phyloP scores from a whole-genome alignment of 2,888 invertebrate species.

The Gortyna flavago region DNA sequence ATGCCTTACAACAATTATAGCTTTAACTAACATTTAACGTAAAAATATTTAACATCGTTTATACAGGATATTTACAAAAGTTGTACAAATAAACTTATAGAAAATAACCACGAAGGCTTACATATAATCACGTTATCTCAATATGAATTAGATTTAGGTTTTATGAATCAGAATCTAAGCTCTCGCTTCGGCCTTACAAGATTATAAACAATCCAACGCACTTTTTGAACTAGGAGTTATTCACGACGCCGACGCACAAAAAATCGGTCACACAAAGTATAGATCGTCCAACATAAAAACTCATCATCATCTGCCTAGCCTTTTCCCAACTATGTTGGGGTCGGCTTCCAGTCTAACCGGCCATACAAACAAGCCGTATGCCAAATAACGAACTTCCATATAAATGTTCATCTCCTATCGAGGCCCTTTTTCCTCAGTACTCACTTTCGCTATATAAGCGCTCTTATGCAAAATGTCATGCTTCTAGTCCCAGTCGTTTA shows the following conservation, averaged over 20 bases:
- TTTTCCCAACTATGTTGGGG: no score
- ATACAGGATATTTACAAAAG: conserved; percentile 67
- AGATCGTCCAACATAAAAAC: no score
- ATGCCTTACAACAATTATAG: conserved; percentile 66
- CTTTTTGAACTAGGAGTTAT: not conserved
- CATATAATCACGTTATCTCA: conserved; percentile 50
- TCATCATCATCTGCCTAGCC: no score
- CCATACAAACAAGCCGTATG: not conserved
- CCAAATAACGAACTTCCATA: not conserved
- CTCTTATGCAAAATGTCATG: no score
- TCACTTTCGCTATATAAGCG: no score
- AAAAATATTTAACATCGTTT: conserved; percentile 67
- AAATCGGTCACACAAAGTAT: not conserved
- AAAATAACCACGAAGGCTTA: conserved; percentile 61
- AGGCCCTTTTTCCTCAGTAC: no score
- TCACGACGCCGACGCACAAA: not conserved
- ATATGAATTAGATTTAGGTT: conserved; percentile 11
- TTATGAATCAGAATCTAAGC: conserved; percentile 30
- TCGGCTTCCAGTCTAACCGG: no score
- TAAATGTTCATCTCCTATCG: not conserved
- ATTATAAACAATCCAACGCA: not conserved
- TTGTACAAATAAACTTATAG: conserved; percentile 60
- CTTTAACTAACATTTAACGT: conserved; percentile 63
- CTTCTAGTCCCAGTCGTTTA: no score
- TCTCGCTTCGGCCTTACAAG: conserved; percentile 12